Evolutionary conservation across 1,140 invertebrate species (phyloP).

Genomic region (Macrobrachium rosenbergii): DNA sequence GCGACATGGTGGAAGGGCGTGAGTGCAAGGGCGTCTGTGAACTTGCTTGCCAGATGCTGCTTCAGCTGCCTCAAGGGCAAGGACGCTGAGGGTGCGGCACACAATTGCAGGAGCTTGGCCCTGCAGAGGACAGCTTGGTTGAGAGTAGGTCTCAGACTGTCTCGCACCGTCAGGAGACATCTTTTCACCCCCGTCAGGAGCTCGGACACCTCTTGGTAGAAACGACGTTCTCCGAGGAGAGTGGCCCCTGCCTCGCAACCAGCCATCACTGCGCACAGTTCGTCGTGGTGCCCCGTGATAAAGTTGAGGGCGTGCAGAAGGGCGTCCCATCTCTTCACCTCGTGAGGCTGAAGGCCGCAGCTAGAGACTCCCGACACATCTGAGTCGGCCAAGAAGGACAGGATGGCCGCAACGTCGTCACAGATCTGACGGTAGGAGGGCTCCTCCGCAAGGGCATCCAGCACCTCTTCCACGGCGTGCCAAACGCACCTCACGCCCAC

Average conservation of each 20-base stretch:
- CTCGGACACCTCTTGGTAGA: conserved; percentile 62
- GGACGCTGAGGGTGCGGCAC: conserved; percentile 56
- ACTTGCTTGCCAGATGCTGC: conserved; percentile 55
- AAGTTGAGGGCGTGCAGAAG: conserved; percentile 64
- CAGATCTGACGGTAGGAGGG: conserved; percentile 61
- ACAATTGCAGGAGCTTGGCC: conserved; percentile 64
- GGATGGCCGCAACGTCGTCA: conserved; percentile 57
- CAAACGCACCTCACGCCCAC: conserved; percentile 64
- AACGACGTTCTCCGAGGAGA: conserved; percentile 55
- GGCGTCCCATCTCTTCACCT: conserved; percentile 63
- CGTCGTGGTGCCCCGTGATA: conserved; percentile 60
- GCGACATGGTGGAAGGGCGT: conserved; percentile 64
- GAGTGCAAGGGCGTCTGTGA: conserved; percentile 60
- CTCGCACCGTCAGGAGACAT: conserved; percentile 64
- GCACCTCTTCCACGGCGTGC: conserved; percentile 59
- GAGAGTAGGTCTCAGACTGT: conserved; percentile 55
- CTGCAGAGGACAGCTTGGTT: conserved; percentile 65
- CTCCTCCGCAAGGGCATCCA: conserved; percentile 55
- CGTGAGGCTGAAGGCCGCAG: conserved; percentile 55
- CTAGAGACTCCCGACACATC: conserved; percentile 55
- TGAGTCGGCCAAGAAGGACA: conserved; percentile 61
- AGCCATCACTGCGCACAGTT: conserved; percentile 55
- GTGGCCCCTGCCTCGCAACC: conserved; percentile 37
- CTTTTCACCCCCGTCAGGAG: conserved; percentile 58
- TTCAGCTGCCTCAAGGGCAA: conserved; percentile 55